phyloP scores from a whole-genome alignment of 2,888 invertebrate species.

The Acrobasis consociella region DNA sequence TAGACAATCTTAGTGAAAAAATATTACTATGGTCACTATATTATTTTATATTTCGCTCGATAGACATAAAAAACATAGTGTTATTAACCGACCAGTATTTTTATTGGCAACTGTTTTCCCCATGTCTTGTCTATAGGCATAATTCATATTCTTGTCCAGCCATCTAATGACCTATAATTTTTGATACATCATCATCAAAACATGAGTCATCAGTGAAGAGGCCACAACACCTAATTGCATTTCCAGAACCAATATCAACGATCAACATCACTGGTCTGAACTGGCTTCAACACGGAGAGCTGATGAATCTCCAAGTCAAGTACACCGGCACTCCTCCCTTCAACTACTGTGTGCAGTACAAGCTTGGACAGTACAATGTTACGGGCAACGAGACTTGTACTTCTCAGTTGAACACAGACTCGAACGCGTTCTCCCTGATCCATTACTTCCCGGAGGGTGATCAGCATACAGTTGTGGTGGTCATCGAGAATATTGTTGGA shows the following conservation, averaged over 20 bases:
- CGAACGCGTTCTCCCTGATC: conserved; percentile 84
- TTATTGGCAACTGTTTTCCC: no score
- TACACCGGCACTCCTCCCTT: conserved; percentile 90
- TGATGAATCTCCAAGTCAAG: conserved; percentile 86
- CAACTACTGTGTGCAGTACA: conserved; percentile 86
- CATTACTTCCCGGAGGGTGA: conserved; percentile 88
- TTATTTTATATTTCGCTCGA: no score
- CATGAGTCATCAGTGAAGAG: no score
- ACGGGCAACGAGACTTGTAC: conserved; percentile 91
- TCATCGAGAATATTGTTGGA: conserved; percentile 90
- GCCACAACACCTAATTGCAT: conserved; percentile 6
- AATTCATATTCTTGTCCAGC: no score
- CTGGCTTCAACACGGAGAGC: conserved; percentile 92
- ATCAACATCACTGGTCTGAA: conserved; percentile 88
- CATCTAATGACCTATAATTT: no score
- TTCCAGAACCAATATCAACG: conserved; percentile 87
- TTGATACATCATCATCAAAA: no score
- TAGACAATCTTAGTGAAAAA: no score
- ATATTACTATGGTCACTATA: no score
- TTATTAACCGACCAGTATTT: no score
- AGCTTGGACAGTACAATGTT: conserved; percentile 85
- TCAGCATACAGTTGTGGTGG: conserved; percentile 89
- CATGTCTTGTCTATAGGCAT: no score
- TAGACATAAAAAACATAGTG: no score
- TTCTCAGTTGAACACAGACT: conserved; percentile 54